Evolutionary conservation across 1,140 invertebrate species (phyloP).

Genomic region (Neodiprion fabricii): DNA sequence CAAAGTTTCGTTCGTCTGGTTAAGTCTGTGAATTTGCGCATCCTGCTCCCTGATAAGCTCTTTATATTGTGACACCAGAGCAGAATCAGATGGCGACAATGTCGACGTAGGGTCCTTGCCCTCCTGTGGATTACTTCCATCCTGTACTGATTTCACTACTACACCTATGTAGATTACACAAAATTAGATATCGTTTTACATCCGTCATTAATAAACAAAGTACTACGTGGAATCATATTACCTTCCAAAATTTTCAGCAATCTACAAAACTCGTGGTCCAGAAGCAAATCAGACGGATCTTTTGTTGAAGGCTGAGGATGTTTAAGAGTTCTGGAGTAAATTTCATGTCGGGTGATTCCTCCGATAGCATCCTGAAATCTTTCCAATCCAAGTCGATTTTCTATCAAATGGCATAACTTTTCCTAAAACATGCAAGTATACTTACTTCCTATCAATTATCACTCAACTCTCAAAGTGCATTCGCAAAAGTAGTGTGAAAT

Average conservation of each 20-base stretch:
- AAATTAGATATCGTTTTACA: conserved; percentile 8
- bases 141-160: conserved; percentile 66
- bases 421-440: conserved; percentile 61
- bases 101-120: conserved; percentile 49
- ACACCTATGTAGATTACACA: conserved; percentile 47
- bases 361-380: conserved; percentile 86
- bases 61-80: conserved; percentile 82
- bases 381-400: conserved; percentile 92
- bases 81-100: conserved; percentile 62
- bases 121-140: conserved; percentile 41
- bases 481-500: conserved; percentile 14
- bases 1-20: conserved; percentile 63
- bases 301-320: conserved; percentile 87
- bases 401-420: conserved; percentile 83
- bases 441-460: conserved; percentile 6
- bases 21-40: conserved; percentile 71
- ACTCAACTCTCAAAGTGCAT: conserved; percentile 13
- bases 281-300: conserved; percentile 78
- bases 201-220: conserved; percentile 10
- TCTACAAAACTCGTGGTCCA: conserved; percentile 96
- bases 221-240: conserved; percentile 40
- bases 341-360: conserved; percentile 87
- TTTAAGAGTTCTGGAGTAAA: conserved; percentile 90
- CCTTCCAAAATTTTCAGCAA: conserved; percentile 83
- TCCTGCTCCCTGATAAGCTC: conserved; percentile 89